Evolutionary conservation across 35 echinoderm and acorn worm genomes (phyloP), one percentile per base, ranked within the genome.

Genomic region (Heliocidaris erythrogramma): DNA sequence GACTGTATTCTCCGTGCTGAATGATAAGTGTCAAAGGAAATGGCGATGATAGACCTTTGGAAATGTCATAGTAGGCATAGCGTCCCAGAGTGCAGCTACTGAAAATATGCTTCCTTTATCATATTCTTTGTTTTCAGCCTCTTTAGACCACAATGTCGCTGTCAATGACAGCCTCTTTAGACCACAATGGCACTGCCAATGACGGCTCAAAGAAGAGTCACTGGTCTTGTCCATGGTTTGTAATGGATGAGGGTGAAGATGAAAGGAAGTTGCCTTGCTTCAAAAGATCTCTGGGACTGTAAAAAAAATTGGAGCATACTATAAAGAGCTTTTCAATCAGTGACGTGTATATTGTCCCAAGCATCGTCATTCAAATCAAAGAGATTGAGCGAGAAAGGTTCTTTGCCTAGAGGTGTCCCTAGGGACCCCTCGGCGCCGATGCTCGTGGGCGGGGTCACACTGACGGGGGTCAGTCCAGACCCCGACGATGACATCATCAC

Each of bases 321-420:
- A 27, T 78, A 42, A 42, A 1, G 35, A 78, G 7, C n/a, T n/a
- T 24, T 47, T 96, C 94, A 98, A 11, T 99, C 98, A 4, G 95
- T 95, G n/a, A 97, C 96, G 47, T 96, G 98, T 50, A 99, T 99
- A 85, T 97, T 99, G 94, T 99, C 98, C 96, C 97, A 97, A 35
- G 90, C 95, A 88, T 99, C 98, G 78, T 99, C 98, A 60, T 95
- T 94, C 7, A 99, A 88, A 91, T 99, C 98, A 85, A 97, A 94
- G 29, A 99, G 90, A 32, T 96, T 97, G 50, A 99, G 85, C 1
- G 94, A 42, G 49, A 99, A 99, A 2, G 97, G 98, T 91, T 99
- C 98, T 86, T 97, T 97, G 12, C 94, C 96, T 27, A 95, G 94
- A 0, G 95, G 94, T 30, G 92, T 95, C 16, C 94, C 94, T 31